Evolutionary conservation across 2,888 invertebrate genomes (phyloP).

Genomic region (Amaurobius ferox): DNA sequence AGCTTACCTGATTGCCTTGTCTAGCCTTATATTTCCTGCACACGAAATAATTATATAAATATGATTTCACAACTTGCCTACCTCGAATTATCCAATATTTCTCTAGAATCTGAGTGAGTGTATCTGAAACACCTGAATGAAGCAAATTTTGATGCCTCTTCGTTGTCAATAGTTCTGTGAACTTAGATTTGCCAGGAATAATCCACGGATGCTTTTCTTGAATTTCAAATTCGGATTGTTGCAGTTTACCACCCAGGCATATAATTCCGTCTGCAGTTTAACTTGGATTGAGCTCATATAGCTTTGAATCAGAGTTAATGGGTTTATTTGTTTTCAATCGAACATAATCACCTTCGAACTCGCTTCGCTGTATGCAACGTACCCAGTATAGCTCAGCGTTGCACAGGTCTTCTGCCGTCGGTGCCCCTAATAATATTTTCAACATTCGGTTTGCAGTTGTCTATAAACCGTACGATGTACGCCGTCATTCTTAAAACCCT

Average conservation of each 20-base stretch:
- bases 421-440: too few relatives aligned
- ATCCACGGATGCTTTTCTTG: background rate
- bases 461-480: too few relatives aligned
- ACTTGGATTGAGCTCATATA: too few relatives aligned
- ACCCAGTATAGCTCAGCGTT: background rate
- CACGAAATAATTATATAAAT: background rate
- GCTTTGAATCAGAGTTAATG: too few relatives aligned
- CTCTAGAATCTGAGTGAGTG: background rate
- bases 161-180: conserved; percentile 4
- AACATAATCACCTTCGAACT: too few relatives aligned
- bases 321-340: too few relatives aligned
- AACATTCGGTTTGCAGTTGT: too few relatives aligned
- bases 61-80: background rate
- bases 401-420: too few relatives aligned
- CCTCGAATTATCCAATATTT: background rate
- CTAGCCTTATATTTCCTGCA: background rate
- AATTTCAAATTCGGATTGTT: background rate
- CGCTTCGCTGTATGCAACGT: too few relatives aligned
- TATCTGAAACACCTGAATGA: conserved; percentile 8
- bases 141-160: background rate
- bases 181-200: background rate
- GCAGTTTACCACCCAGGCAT: too few relatives aligned
- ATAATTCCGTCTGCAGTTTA: too few relatives aligned
- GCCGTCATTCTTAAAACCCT: background rate
- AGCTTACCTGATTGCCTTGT: background rate